Percentiles rank a stretch among this genome's conserved stretches.
Conservation (phyloP, 2,797 vertebrate species). For the Acanthopagrus latus region DNA sequence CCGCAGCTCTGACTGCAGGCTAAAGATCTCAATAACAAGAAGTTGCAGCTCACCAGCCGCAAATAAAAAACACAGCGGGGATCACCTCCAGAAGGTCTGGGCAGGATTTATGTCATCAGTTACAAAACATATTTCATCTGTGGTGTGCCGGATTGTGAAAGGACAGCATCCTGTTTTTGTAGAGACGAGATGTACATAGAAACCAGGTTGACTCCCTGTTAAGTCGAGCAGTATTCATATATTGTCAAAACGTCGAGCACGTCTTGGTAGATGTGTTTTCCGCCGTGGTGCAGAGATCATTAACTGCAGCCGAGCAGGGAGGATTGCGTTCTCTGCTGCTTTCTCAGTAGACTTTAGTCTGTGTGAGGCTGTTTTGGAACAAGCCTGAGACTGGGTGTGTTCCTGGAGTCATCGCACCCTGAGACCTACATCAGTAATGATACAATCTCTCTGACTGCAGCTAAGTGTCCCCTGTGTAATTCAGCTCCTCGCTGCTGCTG, state of each 20-base stretch:
- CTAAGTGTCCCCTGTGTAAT: slow-evolving; percentile 51
- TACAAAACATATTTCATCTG: not conserved
- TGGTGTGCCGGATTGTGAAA: not conserved
- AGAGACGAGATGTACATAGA: not conserved
- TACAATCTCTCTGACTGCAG: slow-evolving; percentile 35
- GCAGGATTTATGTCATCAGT: not conserved
- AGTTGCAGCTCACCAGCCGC: slow-evolving; percentile 12
- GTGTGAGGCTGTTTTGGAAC: slow-evolving; percentile 48
- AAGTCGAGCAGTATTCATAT: not conserved
- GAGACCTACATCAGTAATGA: slow-evolving; percentile 63
- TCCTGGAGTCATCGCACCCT: slow-evolving; percentile 27
- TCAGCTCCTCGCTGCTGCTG: slow-evolving; percentile 60
- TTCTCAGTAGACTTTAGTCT: not conserved
- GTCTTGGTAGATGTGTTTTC: not conserved
- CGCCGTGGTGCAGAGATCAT: not conserved
- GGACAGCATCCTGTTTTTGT: not conserved
- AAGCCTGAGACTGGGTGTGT: slow-evolving; percentile 37
- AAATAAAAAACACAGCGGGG: slow-evolving; percentile 1
- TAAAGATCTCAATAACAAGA: slow-evolving; percentile 29
- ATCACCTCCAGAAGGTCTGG: not conserved
- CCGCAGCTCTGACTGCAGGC: slow-evolving; percentile 16
- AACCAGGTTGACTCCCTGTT: not conserved
- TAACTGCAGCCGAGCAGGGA: not conserved
- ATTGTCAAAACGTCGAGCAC: not conserved
- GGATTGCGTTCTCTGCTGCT: not conserved